Evolutionary conservation across 1,140 invertebrate genomes (phyloP), one percentile per base, ranked within the genome.

Genomic region (Asbolus verrucosus): DNA sequence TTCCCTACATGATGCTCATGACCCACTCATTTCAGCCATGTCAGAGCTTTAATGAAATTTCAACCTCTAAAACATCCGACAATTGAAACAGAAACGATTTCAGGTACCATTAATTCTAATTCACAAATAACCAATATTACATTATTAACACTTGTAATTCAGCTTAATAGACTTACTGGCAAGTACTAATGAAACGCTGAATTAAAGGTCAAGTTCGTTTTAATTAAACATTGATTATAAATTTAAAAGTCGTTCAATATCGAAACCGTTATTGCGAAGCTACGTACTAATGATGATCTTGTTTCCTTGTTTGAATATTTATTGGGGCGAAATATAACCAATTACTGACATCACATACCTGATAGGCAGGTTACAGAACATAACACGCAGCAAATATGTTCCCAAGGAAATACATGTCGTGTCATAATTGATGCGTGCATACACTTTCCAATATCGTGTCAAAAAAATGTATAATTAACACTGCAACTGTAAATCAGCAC

Each of bases 201-300:
- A 13, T 54, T 54, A 54, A 54, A 54, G 46, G 46, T 54, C 46
- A 27, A 54, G 18, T 54, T 54, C 21, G 46, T 54, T 54, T 54
- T 54, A 54, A 54, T 54, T 54, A 54, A 54, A 14, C 46, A 27
- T 54, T 54, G 46, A 54, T 54, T 54, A 54, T 54, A 27, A 54
- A 54, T 54, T 30, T 54, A 27, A 30, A 54, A 54, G 19, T n/a
- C 19, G 46, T 16, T 27, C 21, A 54, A 54, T 54, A 54, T 54
- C 11, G 8, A 54, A 30, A 54, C 46, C 46, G 14, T 21, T 54
- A 14, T 14, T n/a, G 19, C 21, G 13, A n/a, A 27, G 19, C 11
- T 54, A n/a, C n/a, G n/a, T n/a, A 24, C 19, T 50, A 19, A 50
- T 50, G 43, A 50, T 50, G 9, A 9, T 0, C 16, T 15, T 24